Evolutionary conservation across 2,888 invertebrate genomes (phyloP), one percentile per base, ranked within the genome.

Genomic region (Lepidocyrtinus sp.): DNA sequence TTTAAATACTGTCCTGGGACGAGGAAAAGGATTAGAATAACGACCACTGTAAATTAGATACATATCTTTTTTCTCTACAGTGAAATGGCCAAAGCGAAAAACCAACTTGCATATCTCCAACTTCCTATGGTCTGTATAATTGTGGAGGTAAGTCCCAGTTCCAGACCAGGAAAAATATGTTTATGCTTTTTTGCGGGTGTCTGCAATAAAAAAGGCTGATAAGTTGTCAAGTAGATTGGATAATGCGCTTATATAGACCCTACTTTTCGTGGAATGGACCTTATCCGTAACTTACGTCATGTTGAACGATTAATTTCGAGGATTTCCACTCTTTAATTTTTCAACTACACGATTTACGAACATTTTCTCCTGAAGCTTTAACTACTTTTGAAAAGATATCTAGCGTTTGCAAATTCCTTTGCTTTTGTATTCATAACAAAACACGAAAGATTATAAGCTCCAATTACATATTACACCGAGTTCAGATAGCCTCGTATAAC

Each of bases 11-110:
- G 63, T 71, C 63, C 76, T 55, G 9, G 7, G 36, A 36, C 25
- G 24, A 55, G 25, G 26, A 36, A 36, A 12, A 36, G 36, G 12
- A 36, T 7, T 12, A 12, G 36, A 36, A 36, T 36, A 36, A 36
- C 36, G 36, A 36, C 21, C 19, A 71, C 71, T 77, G 76, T 77
- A 77, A 77, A 77, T 77, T 77, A 77, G 76, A 77, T 71, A 77
- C 71, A 45, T 77, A 77, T 77, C 76, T 77, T 27, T 36, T 36
- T 36, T 36, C 36, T 36, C 36, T n/a, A 36, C 5, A 36, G 36
- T 36, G 12, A 36, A 36, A 36, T n/a, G n/a, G n/a, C n/a, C n/a
- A n/a, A n/a, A n/a, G n/a, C n/a, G n/a, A n/a, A n/a, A n/a, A n/a
- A n/a, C n/a, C 36, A 36, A 12, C 36, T 5, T 12, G 36, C 36